phyloP scores from a whole-genome alignment of 2,797 vertebrate genomes.

The Kryptolebias ocellatus region DNA sequence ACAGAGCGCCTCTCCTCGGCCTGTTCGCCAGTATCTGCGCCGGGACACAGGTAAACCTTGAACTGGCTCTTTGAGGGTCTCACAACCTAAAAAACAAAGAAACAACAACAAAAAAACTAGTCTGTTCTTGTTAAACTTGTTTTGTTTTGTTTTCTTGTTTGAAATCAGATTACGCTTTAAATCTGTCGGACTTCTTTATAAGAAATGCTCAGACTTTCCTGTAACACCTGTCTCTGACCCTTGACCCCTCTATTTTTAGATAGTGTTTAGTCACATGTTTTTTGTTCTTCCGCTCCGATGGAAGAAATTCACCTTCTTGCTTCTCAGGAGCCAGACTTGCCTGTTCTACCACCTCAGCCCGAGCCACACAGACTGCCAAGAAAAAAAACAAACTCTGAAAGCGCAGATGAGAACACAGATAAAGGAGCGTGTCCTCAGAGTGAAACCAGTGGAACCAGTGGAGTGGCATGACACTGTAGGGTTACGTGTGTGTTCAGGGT shows the following conservation, averaged over 20 bases:
- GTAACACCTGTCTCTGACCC: neutral
- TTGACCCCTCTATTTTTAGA: neutral
- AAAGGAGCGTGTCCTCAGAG: conserved; percentile 42
- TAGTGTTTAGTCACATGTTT: neutral
- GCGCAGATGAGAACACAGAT: conserved; percentile 51
- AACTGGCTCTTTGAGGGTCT: neutral
- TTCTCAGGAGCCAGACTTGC: conserved; percentile 14
- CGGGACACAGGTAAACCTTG: conserved; percentile 71
- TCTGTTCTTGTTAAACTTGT: neutral
- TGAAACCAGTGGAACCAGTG: conserved; percentile 76
- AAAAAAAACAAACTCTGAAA: conserved; percentile 32
- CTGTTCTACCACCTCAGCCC: conserved; percentile 36
- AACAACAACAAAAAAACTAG: no score
- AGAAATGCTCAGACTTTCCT: no score
- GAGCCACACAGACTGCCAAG: conserved; percentile 31
- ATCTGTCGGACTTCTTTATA: no score
- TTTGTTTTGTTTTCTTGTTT: no score
- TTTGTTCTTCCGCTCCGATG: neutral
- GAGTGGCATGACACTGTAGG: conserved; percentile 55
- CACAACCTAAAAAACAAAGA: neutral
- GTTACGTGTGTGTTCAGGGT: conserved; percentile 30
- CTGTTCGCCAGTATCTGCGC: conserved; percentile 21
- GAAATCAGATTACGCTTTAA: no score
- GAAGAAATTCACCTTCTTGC: neutral
- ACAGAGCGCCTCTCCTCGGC: conserved; percentile 26